Evolutionary conservation across 2,888 invertebrate genomes (phyloP), one percentile per base, ranked within the genome.

Genomic region (Dynastes tityus): DNA sequence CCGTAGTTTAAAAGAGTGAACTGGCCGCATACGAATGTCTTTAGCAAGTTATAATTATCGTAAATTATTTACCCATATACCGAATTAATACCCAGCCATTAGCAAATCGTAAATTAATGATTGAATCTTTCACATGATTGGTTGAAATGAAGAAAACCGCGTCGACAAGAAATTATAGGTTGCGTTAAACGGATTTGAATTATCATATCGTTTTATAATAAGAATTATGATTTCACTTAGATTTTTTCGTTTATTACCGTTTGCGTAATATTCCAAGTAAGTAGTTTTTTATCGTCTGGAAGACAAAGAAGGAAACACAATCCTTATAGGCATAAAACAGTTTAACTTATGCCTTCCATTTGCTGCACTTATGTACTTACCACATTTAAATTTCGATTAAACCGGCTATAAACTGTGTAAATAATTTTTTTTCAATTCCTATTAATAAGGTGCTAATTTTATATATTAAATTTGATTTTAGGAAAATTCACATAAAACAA

Each of bases 121-220:
- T 53, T 29, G 53, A 55, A 29, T 29, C 22, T 51, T 65, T 40
- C 65, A 37, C 13, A 13, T 70, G 53, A 70, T 67, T 67, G 67
- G 67, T 51, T 29, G 51, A 11, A 29, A 53, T 53, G n/a, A 29
- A 53, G 13, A 29, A 29, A 70, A 51, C n/a, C 8, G 29, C 29
- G 29, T 29, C 51, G 51, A 70, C 51, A 70, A 70, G 51, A 70
- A 70, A 70, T 70, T 70, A 53, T 53, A 70, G 70, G 53, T 70
- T 70, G 51, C 22, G 29, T 70, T 70, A 51, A 70, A 70, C 53
- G 29, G 27, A 53, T 51, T 53, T 51, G 53, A 70, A 32, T 51
- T 9, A 53, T 3, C 27, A 5, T 68, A 4, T 45, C 45, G 22
- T 22, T n/a, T 49, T 27, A 29, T 64, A 37, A 64, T 64, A 64